A percentile compares a stretch with the other conserved stretches of the same genome.
Evolutionary conservation across 2,113 vertebrate genomes (phyloP).

Genomic region (Ictalurus furcatus): DNA sequence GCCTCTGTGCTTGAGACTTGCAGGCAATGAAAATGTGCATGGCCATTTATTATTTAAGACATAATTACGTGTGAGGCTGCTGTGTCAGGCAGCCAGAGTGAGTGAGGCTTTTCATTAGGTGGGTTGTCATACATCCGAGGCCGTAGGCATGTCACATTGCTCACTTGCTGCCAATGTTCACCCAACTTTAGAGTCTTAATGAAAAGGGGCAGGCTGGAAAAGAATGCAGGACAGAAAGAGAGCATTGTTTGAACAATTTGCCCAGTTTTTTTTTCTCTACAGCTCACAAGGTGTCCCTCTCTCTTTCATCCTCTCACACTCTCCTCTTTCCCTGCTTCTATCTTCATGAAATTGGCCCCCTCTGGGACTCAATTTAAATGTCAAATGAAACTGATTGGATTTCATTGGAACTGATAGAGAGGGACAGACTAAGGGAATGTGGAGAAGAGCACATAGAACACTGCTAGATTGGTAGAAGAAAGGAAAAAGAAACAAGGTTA

Average conservation of each 20-base stretch:
- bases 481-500: slow-evolving; percentile 25
- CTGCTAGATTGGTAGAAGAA: slow-evolving; percentile 17
- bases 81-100: slow-evolving; percentile 75
- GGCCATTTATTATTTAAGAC: slow-evolving; percentile 76
- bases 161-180: slow-evolving; percentile 37
- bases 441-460: background rate
- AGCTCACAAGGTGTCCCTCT: slow-evolving; percentile 36
- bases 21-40: slow-evolving; percentile 57
- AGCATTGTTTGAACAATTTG: slow-evolving; percentile 39
- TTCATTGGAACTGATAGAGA: slow-evolving; percentile 56
- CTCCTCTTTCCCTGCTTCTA: slow-evolving; percentile 39
- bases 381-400: slow-evolving; percentile 71
- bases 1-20: slow-evolving; percentile 10
- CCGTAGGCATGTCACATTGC: slow-evolving; percentile 58
- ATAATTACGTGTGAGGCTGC: slow-evolving; percentile 71
- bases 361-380: slow-evolving; percentile 67
- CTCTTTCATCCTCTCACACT: slow-evolving; percentile 21
- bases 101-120: slow-evolving; percentile 73
- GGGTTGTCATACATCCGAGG: slow-evolving; percentile 63
- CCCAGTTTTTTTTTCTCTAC: slow-evolving; percentile 6
- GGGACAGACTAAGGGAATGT: slow-evolving; percentile 9
- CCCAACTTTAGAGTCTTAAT: slow-evolving; percentile 50
- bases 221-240: slow-evolving; percentile 35
- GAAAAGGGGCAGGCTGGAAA: slow-evolving; percentile 36
- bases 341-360: slow-evolving; percentile 41